Conservation (phyloP, 2,888 invertebrate genomes). For the Nymphalis polychloros region DNA sequence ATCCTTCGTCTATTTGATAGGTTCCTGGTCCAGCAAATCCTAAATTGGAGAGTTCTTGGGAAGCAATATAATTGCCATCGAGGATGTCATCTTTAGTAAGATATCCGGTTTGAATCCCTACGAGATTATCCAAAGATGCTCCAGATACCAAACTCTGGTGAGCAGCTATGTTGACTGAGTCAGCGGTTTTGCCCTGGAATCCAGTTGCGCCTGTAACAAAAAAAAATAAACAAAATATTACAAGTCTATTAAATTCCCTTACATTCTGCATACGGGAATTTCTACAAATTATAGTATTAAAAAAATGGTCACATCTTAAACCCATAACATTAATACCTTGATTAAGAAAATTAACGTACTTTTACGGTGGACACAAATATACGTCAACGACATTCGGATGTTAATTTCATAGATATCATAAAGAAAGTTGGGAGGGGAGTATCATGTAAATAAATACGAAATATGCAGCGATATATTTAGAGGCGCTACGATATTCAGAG, state of each 20-base stretch:
- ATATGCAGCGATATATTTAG: too few species aligned
- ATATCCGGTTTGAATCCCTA: constrained; percentile 72
- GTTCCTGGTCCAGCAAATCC: constrained; percentile 38
- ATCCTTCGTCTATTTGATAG: constrained; percentile 34
- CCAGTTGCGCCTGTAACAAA: constrained; percentile 67
- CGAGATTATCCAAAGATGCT: constrained; percentile 68
- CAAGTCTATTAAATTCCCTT: too few species aligned
- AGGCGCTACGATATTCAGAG: too few species aligned
- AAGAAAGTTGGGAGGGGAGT: too few species aligned
- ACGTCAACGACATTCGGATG: too few species aligned
- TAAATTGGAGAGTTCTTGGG: constrained; percentile 60
- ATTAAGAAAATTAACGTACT: too few species aligned
- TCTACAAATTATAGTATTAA: background rate
- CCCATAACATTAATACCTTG: too few species aligned
- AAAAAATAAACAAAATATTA: background rate
- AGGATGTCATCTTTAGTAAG: constrained; percentile 60
- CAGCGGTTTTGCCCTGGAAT: constrained; percentile 73
- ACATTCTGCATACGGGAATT: background rate
- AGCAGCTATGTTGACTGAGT: constrained; percentile 73
- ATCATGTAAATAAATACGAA: too few species aligned
- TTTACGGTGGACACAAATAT: too few species aligned
- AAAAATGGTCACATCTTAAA: too few species aligned
- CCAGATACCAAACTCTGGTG: constrained; percentile 75
- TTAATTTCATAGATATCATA: too few species aligned
- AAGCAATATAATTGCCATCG: constrained; percentile 68